Percentiles rank a stretch among this genome's conserved stretches.
phyloP scores from a whole-genome alignment of 2,888 invertebrate species.

The Agrochola lychnidis region DNA sequence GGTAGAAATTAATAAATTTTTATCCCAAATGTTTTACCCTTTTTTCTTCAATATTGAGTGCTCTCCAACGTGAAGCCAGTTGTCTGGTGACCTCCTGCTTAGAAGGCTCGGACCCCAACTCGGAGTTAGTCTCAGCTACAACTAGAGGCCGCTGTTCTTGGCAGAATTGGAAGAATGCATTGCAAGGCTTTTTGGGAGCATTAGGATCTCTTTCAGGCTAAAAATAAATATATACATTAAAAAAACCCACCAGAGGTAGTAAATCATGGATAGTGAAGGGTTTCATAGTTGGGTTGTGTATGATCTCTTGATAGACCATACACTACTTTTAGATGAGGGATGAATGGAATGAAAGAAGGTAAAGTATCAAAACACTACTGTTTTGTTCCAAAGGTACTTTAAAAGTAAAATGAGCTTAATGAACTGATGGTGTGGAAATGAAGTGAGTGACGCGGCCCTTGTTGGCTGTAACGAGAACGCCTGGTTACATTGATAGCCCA shows the following conservation, averaged over 20 bases:
- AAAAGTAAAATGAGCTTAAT: too few relatives aligned
- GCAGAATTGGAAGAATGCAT: constrained; percentile 95
- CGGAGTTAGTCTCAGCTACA: constrained; percentile 92
- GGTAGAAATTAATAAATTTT: neutral
- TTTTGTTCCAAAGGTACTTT: too few relatives aligned
- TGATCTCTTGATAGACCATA: too few relatives aligned
- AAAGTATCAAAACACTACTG: too few relatives aligned
- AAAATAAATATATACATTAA: constrained; percentile 55
- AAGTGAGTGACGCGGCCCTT: too few relatives aligned
- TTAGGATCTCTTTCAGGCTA: constrained; percentile 92
- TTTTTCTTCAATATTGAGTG: constrained; percentile 92
- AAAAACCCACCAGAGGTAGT: neutral
- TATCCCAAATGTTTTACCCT: constrained; percentile 87
- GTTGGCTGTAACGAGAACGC: too few relatives aligned
- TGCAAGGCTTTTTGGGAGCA: constrained; percentile 94
- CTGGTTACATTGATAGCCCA: too few relatives aligned
- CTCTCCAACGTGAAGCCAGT: constrained; percentile 94
- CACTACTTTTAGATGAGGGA: too few relatives aligned
- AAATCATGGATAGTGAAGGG: neutral
- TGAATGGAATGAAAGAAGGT: too few relatives aligned
- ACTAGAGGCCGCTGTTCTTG: constrained; percentile 94
- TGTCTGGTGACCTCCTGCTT: constrained; percentile 94
- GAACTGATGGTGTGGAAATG: too few relatives aligned
- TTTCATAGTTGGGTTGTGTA: neutral
- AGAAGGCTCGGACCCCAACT: constrained; percentile 92